Evolutionary conservation across 2,797 vertebrate genomes (phyloP).

Genomic region (Novumbra hubbsi): DNA sequence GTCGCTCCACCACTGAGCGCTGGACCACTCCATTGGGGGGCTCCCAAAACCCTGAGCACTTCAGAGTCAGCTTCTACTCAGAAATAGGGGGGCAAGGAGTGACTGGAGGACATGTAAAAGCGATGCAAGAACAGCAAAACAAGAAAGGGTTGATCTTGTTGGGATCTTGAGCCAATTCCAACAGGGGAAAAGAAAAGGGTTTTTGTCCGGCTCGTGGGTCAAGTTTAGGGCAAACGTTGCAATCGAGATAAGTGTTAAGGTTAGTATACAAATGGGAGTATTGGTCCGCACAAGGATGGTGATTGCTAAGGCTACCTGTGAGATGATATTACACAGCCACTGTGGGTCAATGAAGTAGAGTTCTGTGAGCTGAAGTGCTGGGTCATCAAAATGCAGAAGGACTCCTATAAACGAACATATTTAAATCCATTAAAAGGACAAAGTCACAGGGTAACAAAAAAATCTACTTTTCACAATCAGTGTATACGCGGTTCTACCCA

Average conservation of each 20-base stretch:
- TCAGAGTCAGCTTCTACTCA: slow-evolving; percentile 82
- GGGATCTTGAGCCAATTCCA: too few species aligned
- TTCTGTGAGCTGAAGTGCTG: slow-evolving; percentile 86
- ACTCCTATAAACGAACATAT: slow-evolving; percentile 74
- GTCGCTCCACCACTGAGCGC: slow-evolving; percentile 82
- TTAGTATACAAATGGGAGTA: too few species aligned
- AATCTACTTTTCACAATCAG: too few species aligned
- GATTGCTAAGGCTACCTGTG: slow-evolving; percentile 76
- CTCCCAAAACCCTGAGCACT: slow-evolving; percentile 74
- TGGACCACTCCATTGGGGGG: slow-evolving; percentile 85
- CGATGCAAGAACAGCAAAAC: too few species aligned
- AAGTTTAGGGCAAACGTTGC: too few species aligned
- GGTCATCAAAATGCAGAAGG: slow-evolving; percentile 93
- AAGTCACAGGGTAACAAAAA: too few species aligned
- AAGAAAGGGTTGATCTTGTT: too few species aligned
- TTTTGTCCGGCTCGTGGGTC: too few species aligned
- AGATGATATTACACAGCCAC: slow-evolving; percentile 95
- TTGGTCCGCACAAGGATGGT: too few species aligned
- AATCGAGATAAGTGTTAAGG: too few species aligned
- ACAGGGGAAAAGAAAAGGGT: too few species aligned
- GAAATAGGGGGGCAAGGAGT: slow-evolving; percentile 15
- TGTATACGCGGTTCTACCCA: slow-evolving; percentile 25
- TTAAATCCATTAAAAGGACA: background rate
- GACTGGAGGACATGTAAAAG: background rate
- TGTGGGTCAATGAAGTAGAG: slow-evolving; percentile 94